Base-by-base conservation (phyloP, 2,888 invertebrate species). In the Galeruca laticollis region DNA sequence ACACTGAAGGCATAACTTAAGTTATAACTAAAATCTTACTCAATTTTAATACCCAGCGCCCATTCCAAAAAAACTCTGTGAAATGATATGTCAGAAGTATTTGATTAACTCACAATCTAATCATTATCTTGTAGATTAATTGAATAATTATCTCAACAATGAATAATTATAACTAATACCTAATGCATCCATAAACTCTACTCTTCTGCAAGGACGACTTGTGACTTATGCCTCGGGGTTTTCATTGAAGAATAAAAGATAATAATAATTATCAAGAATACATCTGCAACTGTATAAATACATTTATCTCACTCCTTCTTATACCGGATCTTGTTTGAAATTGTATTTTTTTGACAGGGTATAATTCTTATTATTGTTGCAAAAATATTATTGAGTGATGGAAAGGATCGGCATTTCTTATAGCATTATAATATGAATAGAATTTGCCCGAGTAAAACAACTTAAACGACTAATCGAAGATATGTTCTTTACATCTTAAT, bases 231-330 rank as follows among this genome's bases (percentile, higher is more conserved):
- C 64, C 52, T 56, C 43, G 40, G 31, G 64, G 54, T 37, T 40
- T 56, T 43, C 52, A 56, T 64, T 37, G 54, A 64, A 64, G 15
- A 40, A 64, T 49, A 49, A 61, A 18, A 61, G 40, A 64, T 52
- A 64, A 56, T 18, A 52, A 18, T 56, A 47, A 64, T 43, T 43
- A 64, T 15, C 21, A 26, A 60, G 26, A 26, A 33, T 52, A 15
- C 18, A 37, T 63, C 35, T 52, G 51, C 62, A 62, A 52, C 62
- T 20, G 35, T 54, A 54, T 26, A 54, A 13, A 31, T 54, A n/a
- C 31, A n/a, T 62, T 21, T 15, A 35, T 9, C 35, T 61, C n/a
- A 31, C 13, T 52, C 35, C 18, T 52, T 51, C 21, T 37, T 52
- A 37, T 52, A 33, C 49, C 49, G 61, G 49, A 51, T 61, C 26